Conservation (phyloP, 1,140 invertebrate genomes). For the Lordiphosa mommai region DNA sequence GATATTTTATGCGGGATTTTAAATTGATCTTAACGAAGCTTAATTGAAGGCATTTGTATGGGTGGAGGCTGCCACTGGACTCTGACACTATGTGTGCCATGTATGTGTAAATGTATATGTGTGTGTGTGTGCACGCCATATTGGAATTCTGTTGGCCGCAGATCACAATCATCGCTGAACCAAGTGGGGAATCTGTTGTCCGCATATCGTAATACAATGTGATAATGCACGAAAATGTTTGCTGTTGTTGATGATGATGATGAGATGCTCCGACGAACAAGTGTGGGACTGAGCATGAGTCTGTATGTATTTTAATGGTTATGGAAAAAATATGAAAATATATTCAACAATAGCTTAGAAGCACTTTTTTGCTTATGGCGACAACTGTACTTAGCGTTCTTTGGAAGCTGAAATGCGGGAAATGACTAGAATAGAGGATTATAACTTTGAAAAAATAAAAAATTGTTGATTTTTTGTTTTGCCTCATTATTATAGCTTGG, state of each 20-base stretch:
- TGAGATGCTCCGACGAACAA: constrained; percentile 33
- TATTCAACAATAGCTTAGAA: constrained; percentile 57
- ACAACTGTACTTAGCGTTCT: too few species aligned
- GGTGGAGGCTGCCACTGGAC: constrained; percentile 56
- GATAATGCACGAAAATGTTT: constrained; percentile 42
- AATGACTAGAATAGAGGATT: background rate
- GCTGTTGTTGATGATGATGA: constrained; percentile 22
- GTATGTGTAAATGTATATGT: background rate
- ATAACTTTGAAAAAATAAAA: background rate
- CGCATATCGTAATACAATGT: constrained; percentile 68
- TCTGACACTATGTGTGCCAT: constrained; percentile 38
- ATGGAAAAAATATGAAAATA: constrained; percentile 69
- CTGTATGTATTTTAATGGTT: constrained; percentile 50
- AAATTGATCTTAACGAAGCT: constrained; percentile 80
- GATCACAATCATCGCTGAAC: constrained; percentile 52
- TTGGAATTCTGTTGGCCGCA: constrained; percentile 66
- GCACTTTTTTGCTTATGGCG: constrained; percentile 30
- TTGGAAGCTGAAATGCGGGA: background rate
- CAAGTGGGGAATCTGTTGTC: constrained; percentile 9
- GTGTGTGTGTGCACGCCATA: constrained; percentile 46
- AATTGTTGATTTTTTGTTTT: too few species aligned
- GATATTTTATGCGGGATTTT: constrained; percentile 79
- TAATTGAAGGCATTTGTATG: constrained; percentile 73
- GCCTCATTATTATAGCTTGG: too few species aligned
- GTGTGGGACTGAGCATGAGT: constrained; percentile 28